phyloP scores from a whole-genome alignment of 2,888 invertebrate genomes.

The Hyppa rectilinea region DNA sequence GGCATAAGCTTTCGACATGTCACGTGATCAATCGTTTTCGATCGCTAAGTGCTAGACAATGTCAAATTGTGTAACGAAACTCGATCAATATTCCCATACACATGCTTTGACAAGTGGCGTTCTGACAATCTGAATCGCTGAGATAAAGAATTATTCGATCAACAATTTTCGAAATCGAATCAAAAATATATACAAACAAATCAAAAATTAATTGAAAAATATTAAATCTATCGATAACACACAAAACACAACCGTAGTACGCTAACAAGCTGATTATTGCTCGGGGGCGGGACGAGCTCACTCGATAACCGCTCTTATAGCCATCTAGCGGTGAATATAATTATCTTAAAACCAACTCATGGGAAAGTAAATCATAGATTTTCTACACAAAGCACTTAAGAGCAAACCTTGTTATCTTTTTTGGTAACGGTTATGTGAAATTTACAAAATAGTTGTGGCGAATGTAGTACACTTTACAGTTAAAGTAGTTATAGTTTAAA shows the following conservation, averaged over 20 bases:
- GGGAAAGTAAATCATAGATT: constrained; percentile 77
- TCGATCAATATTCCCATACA: too few species aligned
- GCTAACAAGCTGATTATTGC: constrained; percentile 84
- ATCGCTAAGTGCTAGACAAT: too few species aligned
- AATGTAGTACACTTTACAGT: too few species aligned
- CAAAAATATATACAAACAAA: too few species aligned
- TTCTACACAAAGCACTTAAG: constrained; percentile 61
- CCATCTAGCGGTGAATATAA: constrained; percentile 78
- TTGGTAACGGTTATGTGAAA: constrained; percentile 11
- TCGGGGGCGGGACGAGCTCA: constrained; percentile 78
- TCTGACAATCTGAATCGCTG: too few species aligned
- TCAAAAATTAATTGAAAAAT: too few species aligned
- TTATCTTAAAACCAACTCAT: constrained; percentile 80
- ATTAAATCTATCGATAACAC: constrained; percentile 50
- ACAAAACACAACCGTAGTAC: constrained; percentile 62
- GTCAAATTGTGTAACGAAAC: too few species aligned
- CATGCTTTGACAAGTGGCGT: too few species aligned
- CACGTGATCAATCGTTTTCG: too few species aligned
- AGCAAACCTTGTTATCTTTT: constrained; percentile 21
- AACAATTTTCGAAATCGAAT: too few species aligned
- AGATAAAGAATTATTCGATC: too few species aligned
- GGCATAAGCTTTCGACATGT: too few species aligned
- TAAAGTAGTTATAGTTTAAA: not conserved
- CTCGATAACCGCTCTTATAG: constrained; percentile 80
- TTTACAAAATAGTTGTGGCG: not conserved